Conservation (phyloP, 2,797 vertebrate species). For the Rhincodon typus region DNA sequence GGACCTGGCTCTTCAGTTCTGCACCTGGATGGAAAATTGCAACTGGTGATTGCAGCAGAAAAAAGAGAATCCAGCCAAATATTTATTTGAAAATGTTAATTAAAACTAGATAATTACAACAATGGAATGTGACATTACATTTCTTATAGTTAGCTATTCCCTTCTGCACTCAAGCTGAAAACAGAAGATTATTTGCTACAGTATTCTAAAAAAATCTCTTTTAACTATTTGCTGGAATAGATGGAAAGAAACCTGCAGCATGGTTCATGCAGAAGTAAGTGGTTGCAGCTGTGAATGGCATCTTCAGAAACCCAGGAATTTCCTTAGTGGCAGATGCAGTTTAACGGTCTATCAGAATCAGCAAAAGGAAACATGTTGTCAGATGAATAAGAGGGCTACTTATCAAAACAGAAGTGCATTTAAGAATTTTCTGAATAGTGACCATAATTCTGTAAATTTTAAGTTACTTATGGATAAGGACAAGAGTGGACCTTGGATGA, state of each 20-base stretch:
- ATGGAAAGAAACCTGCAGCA: too few relatives aligned
- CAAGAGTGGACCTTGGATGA: too few relatives aligned
- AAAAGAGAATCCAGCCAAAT: background rate
- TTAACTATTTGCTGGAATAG: too few relatives aligned
- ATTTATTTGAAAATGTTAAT: conserved; percentile 1
- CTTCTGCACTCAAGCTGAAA: background rate
- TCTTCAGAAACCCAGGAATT: too few relatives aligned
- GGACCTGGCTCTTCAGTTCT: background rate
- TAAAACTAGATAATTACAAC: background rate
- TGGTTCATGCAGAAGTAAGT: too few relatives aligned
- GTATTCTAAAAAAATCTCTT: too few relatives aligned
- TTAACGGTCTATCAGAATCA: background rate
- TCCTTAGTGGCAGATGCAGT: too few relatives aligned
- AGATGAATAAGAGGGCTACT: background rate
- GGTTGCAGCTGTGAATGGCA: too few relatives aligned
- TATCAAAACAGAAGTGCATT: background rate
- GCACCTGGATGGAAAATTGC: background rate
- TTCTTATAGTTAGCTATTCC: background rate
- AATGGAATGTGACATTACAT: background rate
- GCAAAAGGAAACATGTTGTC: background rate
- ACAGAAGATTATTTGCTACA: too few relatives aligned
- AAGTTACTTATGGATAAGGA: too few relatives aligned
- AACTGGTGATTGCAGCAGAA: background rate
- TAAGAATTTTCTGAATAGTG: background rate
- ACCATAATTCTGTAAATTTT: too few relatives aligned